A percentile compares a stretch with the other conserved stretches of the same genome.
Evolutionary conservation across 1,140 invertebrate genomes (phyloP).

Genomic region (Diorhabda sublineata): DNA sequence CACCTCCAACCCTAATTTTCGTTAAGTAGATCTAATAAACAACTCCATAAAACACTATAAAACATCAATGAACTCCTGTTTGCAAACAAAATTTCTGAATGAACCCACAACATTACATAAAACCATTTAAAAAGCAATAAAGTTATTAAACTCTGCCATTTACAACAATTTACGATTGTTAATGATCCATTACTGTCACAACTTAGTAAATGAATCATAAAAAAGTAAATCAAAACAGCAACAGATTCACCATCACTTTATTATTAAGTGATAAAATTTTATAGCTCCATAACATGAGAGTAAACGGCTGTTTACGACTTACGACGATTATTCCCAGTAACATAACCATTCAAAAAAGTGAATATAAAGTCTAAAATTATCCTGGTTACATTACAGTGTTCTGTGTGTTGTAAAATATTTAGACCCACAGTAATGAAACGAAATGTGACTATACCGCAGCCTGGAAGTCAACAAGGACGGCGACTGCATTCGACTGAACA

Average conservation of each 20-base stretch:
- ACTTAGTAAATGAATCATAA: constrained; percentile 17
- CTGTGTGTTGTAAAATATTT: neutral
- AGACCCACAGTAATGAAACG: neutral
- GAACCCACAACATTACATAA: constrained; percentile 9
- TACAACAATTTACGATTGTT: constrained; percentile 13
- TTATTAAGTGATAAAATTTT: constrained; percentile 24
- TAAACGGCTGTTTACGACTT: constrained; percentile 16
- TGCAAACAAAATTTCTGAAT: constrained; percentile 7
- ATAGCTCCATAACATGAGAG: constrained; percentile 18
- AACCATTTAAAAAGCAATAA: constrained; percentile 11
- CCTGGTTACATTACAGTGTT: neutral
- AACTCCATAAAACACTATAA: neutral
- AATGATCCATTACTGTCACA: constrained; percentile 16
- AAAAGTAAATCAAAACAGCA: constrained; percentile 20
- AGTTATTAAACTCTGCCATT: constrained; percentile 17
- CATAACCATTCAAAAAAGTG: neutral
- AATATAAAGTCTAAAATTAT: neutral
- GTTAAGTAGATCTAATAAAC: too few species aligned
- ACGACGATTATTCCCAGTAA: neutral
- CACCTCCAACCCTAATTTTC: too few species aligned
- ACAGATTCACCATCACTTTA: constrained; percentile 19
- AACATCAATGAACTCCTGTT: neutral
- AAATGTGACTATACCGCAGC: neutral
- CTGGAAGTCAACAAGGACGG: too few species aligned
- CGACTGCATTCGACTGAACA: too few species aligned